Conservation (phyloP, 1,140 invertebrate genomes). For the Carposina sasakii region DNA sequence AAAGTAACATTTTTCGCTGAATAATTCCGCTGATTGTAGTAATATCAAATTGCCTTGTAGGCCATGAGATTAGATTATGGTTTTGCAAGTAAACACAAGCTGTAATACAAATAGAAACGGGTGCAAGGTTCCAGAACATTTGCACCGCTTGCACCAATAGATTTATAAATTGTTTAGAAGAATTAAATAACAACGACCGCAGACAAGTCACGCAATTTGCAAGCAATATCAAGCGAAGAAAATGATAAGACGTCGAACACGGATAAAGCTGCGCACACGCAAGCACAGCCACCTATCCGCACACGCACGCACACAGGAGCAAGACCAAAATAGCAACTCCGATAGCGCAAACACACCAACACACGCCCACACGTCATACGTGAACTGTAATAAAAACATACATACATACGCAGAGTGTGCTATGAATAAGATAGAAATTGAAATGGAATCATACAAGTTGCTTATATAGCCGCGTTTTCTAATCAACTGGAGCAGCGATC, state of each 20-base stretch:
- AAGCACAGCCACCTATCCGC: conserved; percentile 17
- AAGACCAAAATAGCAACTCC: conserved; percentile 57
- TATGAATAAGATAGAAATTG: conserved; percentile 58
- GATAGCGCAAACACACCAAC: conserved; percentile 68
- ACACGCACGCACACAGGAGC: conserved; percentile 35
- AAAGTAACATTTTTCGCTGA: too few relatives aligned
- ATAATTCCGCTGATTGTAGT: too few relatives aligned
- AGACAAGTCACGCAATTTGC: too few relatives aligned
- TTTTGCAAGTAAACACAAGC: too few relatives aligned
- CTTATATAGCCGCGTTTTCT: conserved; percentile 22
- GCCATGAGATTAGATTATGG: too few relatives aligned
- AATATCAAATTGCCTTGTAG: too few relatives aligned
- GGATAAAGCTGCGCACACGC: conserved; percentile 50
- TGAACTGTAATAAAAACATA: conserved; percentile 68
- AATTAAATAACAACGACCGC: too few relatives aligned
- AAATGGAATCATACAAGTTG: conserved; percentile 45
- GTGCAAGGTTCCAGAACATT: too few relatives aligned
- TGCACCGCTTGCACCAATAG: too few relatives aligned
- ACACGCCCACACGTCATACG: conserved; percentile 61
- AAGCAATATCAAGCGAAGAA: conserved; percentile 37
- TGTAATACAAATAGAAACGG: too few relatives aligned
- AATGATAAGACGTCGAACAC: conserved; percentile 61
- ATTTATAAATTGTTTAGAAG: too few relatives aligned
- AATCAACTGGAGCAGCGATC: background rate
- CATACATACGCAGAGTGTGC: conserved; percentile 44